Conservation (phyloP, 2,113 vertebrate species). For the Chrysemys picta region DNA sequence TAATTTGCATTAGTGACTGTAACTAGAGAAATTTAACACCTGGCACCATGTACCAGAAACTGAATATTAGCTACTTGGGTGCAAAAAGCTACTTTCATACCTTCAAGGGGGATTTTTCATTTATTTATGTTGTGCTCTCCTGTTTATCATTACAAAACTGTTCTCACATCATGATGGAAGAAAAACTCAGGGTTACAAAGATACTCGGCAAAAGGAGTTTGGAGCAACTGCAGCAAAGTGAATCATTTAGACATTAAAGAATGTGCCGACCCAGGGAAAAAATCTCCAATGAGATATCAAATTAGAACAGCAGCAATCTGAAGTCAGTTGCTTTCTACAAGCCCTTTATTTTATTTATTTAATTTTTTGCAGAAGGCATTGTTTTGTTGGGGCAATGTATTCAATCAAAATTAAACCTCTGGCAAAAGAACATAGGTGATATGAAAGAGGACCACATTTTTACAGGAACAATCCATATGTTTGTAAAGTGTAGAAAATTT, state of each 20-base stretch:
- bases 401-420: constrained; percentile 77
- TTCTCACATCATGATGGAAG: constrained; percentile 74
- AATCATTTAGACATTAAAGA: constrained; percentile 74
- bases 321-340: constrained; percentile 56
- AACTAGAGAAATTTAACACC: constrained; percentile 90
- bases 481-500: constrained; percentile 87
- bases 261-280: constrained; percentile 49
- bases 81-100: constrained; percentile 80
- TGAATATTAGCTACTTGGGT: constrained; percentile 86
- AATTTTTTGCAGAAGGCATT: constrained; percentile 28
- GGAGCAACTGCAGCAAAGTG: constrained; percentile 69
- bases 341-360: constrained; percentile 55
- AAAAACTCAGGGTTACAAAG: constrained; percentile 74
- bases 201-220: constrained; percentile 58
- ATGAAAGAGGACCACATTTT: constrained; percentile 69
- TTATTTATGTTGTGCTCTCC: constrained; percentile 80
- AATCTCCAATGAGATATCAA: constrained; percentile 64
- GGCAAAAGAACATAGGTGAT: constrained; percentile 54
- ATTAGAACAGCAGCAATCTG: constrained; percentile 53
- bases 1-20: constrained; percentile 91
- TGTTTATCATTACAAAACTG: constrained; percentile 82
- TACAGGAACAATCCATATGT: constrained; percentile 85
- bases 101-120: constrained; percentile 82
- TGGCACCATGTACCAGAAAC: constrained; percentile 84
- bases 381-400: constrained; percentile 41